Conservation (phyloP, 2,113 vertebrate species). For the Dicerorhinus sumatrensis region DNA sequence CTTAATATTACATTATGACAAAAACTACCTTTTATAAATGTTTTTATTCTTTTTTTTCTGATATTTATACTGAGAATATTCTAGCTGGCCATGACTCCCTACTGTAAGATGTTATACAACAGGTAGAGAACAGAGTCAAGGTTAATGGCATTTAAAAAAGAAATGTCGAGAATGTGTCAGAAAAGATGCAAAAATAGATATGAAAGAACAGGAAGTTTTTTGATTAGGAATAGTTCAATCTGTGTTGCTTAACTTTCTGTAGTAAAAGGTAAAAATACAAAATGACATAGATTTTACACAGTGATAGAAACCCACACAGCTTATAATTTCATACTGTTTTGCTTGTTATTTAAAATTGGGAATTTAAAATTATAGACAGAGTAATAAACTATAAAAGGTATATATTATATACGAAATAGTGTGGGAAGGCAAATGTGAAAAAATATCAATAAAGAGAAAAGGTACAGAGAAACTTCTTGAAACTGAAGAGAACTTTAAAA, state of each 20-base stretch:
- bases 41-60: background rate
- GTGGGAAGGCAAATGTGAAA: background rate
- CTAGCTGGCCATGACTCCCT: background rate
- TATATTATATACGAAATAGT: slow-evolving; percentile 5
- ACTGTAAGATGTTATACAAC: slow-evolving; percentile 11
- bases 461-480: background rate
- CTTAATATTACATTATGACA: background rate
- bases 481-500: background rate
- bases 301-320: background rate
- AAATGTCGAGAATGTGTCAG: slow-evolving; percentile 46
- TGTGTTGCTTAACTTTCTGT: slow-evolving; percentile 38
- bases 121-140: slow-evolving; percentile 13
- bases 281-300: background rate
- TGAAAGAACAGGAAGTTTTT: slow-evolving; percentile 53
- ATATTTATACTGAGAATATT: background rate
- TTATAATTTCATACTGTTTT: slow-evolving; percentile 9
- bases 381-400: background rate
- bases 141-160: slow-evolving; percentile 1
- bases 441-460: slow-evolving; percentile 12
- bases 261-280: slow-evolving; percentile 53
- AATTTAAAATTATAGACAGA: slow-evolving; percentile 50
- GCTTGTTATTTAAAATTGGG: slow-evolving; percentile 42
- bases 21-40: background rate
- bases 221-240: slow-evolving; percentile 25
- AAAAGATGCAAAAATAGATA: slow-evolving; percentile 59